Percentiles rank a stretch among this genome's conserved stretches.
These are phyloP conservation scores for Drosophila jambulina DNA, from an alignment of 1,140 invertebrate species.

Conservation along the genomic window DNA sequence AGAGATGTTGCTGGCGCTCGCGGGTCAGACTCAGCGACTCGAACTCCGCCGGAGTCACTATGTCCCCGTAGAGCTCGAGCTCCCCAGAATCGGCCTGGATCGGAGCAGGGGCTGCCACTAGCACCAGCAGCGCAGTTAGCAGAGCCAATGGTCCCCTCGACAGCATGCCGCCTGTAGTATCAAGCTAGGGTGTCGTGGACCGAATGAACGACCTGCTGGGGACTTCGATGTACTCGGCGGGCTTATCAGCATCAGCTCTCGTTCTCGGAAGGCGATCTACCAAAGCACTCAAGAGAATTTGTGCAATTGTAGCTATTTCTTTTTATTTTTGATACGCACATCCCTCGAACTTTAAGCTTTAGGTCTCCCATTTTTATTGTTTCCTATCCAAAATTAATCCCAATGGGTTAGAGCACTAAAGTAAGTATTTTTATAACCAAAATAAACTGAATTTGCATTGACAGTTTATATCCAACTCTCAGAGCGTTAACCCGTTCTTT, in stretches of 20 bases:
- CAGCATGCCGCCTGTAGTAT: slow-evolving; percentile 52
- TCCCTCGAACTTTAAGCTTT: background rate
- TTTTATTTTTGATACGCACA: background rate
- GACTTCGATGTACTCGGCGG: background rate
- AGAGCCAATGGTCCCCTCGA: slow-evolving; percentile 5
- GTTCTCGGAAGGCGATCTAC: background rate
- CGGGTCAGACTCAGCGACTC: slow-evolving; percentile 61
- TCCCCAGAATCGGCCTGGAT: slow-evolving; percentile 20
- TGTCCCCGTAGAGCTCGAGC: slow-evolving; percentile 63
- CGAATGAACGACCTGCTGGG: slow-evolving; percentile 49
- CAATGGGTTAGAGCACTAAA: background rate
- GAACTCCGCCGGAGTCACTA: slow-evolving; percentile 44
- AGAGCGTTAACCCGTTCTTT: background rate
- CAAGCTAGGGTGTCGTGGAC: slow-evolving; percentile 24
- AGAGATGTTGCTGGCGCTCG: slow-evolving; percentile 54
- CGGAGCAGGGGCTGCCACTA: background rate
- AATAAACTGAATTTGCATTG: background rate
- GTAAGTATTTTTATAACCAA: no score
- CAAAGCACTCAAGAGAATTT: slow-evolving; percentile 15
- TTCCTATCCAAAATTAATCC: background rate
- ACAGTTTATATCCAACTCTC: slow-evolving; percentile 1
- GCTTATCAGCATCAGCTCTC: slow-evolving; percentile 50
- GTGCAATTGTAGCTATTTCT: slow-evolving; percentile 1
- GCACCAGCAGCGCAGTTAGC: slow-evolving; percentile 18
- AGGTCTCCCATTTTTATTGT: background rate